A percentile compares a stretch with the other conserved stretches of the same genome.
These are phyloP conservation scores for Thalassophryne amazonica DNA, from an alignment of 2,797 vertebrate genomes.

Conservation along the genomic window DNA sequence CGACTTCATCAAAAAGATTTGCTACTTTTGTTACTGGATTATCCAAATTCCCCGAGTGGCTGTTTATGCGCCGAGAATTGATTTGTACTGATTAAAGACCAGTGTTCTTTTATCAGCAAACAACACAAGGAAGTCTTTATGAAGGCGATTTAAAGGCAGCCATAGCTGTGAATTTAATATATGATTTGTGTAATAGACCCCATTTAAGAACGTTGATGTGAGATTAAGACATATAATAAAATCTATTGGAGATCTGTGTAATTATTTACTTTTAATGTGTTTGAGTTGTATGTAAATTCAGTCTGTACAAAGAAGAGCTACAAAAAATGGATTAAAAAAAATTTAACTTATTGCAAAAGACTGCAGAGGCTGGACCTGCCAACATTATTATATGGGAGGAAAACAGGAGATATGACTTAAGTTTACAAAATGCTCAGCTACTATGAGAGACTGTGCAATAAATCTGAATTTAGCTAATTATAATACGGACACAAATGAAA, in stretches of 20 bases:
- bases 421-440: too few relatives aligned
- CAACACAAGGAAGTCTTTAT: background rate
- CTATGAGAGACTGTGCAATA: too few relatives aligned
- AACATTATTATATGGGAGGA: too few relatives aligned
- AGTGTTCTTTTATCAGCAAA: too few relatives aligned
- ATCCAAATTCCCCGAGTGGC: rapidly evolving
- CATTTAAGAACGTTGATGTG: background rate
- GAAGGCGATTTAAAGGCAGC: background rate
- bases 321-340: too few relatives aligned
- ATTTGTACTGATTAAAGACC: background rate
- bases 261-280: background rate
- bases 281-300: background rate
- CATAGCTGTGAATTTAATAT: background rate
- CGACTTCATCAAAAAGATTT: background rate
- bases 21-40: background rate
- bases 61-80: background rate
- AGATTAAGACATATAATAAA: background rate
- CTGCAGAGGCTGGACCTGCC: too few relatives aligned
- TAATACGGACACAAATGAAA: too few relatives aligned
- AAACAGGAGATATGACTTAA: too few relatives aligned
- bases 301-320: too few relatives aligned
- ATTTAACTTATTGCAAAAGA: too few relatives aligned
- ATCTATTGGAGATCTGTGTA: background rate
- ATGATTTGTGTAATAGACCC: background rate
- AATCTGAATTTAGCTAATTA: too few relatives aligned